Evolutionary conservation across 2,888 invertebrate species (phyloP), one percentile per base, ranked within the genome.

Genomic region (Cheilosia grossa): DNA sequence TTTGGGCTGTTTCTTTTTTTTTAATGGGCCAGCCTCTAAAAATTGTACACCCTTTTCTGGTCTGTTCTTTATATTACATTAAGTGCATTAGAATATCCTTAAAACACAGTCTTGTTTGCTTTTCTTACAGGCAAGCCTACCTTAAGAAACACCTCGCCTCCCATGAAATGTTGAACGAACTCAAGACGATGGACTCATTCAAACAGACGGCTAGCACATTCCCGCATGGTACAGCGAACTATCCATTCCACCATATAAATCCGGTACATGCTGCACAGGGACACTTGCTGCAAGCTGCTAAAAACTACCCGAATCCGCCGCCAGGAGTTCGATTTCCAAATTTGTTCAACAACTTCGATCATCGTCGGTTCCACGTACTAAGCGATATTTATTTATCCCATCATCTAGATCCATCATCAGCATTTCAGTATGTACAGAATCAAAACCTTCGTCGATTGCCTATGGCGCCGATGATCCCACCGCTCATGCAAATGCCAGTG

Each of bases 141-240:
- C 88, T 94, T 2, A 93, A 93, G 88, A 94, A 94, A 87, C 92
- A 92, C 79, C 89, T 91, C 61, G 89, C 89, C 15, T 92, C 91
- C 2, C 92, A 92, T 87, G 91, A 92, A 82, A 90, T 91, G 89
- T 67, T 91, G 49, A 90, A 92, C 33, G 91, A 90, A 82, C 88
- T 92, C 0, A 90, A 91, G 78, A 88, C 88, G 1, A 81, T 90
- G 73, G 91, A 91, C 27, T 33, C 80, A 6, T 78, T 66, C 4
- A 81, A 81, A 9, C 70, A 66, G 21, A 42, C 33, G 0, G 0
- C 66, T 10, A 44, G 15, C 27, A 19, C 72, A 9, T 85, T 85
- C 2, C 49, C 67, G 21, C 69, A 82, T n/a, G 58, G 24, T 19
- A 66, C 56, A 7, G 47, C 75, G 49, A 87, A 54, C 42, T 80